Base-by-base conservation (phyloP, 2,888 invertebrate genomes). In the Apotomis betuletana region DNA sequence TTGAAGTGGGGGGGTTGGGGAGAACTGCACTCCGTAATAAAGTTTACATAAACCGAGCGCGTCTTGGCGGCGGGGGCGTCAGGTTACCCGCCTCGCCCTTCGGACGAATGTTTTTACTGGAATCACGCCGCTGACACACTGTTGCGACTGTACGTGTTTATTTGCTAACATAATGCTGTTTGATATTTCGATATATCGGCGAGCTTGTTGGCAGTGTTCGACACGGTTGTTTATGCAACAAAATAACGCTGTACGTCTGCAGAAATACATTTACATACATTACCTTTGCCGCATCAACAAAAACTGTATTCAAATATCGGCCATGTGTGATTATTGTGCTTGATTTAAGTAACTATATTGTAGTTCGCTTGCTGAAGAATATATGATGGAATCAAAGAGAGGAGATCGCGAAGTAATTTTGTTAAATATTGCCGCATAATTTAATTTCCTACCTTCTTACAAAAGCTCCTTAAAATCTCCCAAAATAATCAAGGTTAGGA, bases 41-140 rank as follows among this genome's bases (percentile, higher is more conserved):
- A 91, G 90, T 92, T 91, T 91, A 90, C 90, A 90, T 86, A 90
- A 88, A 90, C 88, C 87, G 80, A 83, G 82, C 83, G 81, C 81
- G 87, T 88, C 89, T 90, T 87, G 85, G 86, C 81, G 84, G 85
- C 83, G 85, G 83, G 83, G 78, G 88, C 81, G 83, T 88, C 86
- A 81, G 82, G 85, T 88, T 88, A 85, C 89, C 27, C 84, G 80
- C 83, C 79, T 78, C 80, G 79, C 80, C 80, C 86, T 86, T 86
- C 87, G 87, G 80, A 79, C 81, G 78, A 85, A 84, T 91, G 90
- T 90, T 92, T 91, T 91, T 86, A 87, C 87, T 88, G 85, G 82
- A 91, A 91, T 92, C 91, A 90, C 89, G 87, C 81, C 87, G 83
- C 82, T 81, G 84, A 85, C 86, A 88, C 90, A 88, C 83, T 87